Conservation (phyloP, 2,113 vertebrate species). For the Grallaria varia region DNA sequence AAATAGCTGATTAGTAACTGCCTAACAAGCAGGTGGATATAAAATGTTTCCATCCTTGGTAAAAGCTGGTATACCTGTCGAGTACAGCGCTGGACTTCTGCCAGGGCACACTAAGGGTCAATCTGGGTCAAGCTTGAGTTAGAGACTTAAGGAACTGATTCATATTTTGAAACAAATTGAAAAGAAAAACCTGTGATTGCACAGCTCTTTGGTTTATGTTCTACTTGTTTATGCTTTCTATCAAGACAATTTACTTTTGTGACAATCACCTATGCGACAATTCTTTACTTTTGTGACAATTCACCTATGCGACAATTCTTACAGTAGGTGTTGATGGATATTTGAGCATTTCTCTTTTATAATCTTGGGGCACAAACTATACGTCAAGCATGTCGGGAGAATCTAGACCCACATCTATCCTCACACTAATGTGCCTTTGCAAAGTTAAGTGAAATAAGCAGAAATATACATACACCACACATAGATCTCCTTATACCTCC, state of each 20-base stretch:
- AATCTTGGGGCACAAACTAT: background rate
- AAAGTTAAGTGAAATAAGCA: background rate
- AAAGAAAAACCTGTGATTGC: background rate
- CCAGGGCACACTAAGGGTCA: background rate
- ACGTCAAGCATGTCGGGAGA: background rate
- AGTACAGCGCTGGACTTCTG: background rate
- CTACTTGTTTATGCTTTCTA: background rate
- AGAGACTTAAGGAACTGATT: background rate
- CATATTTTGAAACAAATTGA: background rate
- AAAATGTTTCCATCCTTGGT: background rate
- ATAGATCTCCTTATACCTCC: accelerated
- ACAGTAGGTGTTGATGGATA: background rate
- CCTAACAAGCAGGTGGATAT: background rate
- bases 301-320: background rate
- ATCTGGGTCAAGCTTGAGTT: background rate
- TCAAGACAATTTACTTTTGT: background rate
- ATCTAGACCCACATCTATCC: background rate
- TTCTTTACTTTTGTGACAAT: too few relatives aligned
- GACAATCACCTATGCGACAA: background rate
- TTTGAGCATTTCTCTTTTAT: background rate
- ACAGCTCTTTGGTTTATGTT: background rate
- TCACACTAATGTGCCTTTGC: background rate
- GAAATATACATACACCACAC: background rate
- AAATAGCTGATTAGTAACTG: background rate
- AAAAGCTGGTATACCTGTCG: background rate